Conservation (phyloP, 1,140 invertebrate species). For the Drosophila leontia region DNA sequence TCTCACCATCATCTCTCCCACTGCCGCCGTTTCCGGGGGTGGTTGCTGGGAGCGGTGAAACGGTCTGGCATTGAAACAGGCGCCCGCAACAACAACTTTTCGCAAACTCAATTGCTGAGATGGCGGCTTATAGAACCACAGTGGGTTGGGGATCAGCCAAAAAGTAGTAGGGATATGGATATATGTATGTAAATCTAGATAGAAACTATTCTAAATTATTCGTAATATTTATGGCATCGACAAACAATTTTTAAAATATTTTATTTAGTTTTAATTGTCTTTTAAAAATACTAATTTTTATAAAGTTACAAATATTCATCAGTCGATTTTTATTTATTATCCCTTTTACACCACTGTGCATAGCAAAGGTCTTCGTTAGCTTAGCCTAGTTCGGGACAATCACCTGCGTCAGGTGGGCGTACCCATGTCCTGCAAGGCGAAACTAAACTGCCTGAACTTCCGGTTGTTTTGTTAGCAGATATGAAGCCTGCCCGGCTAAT, state of each 20-base stretch:
- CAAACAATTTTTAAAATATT: no score
- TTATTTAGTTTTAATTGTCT: no score
- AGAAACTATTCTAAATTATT: no score
- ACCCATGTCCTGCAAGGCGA: constrained; percentile 86
- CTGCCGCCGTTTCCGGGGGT: constrained; percentile 33
- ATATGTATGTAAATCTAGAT: background rate
- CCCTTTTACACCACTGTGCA: constrained; percentile 1
- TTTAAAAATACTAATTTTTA: no score
- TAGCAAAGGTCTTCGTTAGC: constrained; percentile 5
- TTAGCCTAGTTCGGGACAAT: constrained; percentile 26
- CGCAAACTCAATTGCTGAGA: constrained; percentile 46
- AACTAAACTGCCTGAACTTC: constrained; percentile 88
- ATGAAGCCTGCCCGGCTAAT: constrained; percentile 85
- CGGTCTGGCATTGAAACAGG: constrained; percentile 57
- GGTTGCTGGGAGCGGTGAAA: constrained; percentile 48
- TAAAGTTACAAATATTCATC: background rate
- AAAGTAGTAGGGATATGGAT: background rate
- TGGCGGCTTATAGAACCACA: constrained; percentile 39
- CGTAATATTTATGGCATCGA: no score
- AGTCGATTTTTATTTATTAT: background rate
- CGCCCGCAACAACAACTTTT: constrained; percentile 32
- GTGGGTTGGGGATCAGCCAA: background rate
- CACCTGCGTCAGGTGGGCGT: constrained; percentile 18
- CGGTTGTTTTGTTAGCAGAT: constrained; percentile 88
- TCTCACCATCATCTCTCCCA: constrained; percentile 13